These are phyloP conservation scores for Gasteruption jaculator DNA, from an alignment of 2,888 invertebrate genomes.

Conservation along the genomic window DNA sequence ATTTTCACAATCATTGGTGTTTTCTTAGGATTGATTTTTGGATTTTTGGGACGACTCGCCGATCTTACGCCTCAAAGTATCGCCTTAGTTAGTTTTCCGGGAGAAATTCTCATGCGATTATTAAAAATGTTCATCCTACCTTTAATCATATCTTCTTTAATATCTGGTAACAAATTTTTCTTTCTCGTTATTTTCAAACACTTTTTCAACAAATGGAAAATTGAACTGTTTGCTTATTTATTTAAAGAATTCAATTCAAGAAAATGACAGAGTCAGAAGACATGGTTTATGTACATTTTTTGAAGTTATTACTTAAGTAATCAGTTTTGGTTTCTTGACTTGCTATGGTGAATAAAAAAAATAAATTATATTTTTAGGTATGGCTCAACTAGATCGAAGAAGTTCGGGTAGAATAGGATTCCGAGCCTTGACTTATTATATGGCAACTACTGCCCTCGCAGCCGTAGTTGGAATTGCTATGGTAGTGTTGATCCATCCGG, in stretches of 20 bases:
- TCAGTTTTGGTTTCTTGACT: too few relatives aligned
- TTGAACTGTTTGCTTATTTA: not conserved
- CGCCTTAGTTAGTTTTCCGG: constrained; percentile 62
- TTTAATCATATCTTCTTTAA: constrained; percentile 62
- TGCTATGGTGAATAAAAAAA: too few relatives aligned
- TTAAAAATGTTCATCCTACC: constrained; percentile 68
- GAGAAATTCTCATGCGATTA: constrained; percentile 65
- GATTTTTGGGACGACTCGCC: constrained; percentile 55
- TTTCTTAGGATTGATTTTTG: constrained; percentile 59
- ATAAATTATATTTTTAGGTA: constrained; percentile 47
- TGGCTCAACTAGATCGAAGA: constrained; percentile 62
- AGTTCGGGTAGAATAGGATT: constrained; percentile 63
- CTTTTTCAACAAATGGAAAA: not conserved
- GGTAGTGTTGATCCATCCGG: constrained; percentile 63
- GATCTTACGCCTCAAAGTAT: constrained; percentile 53
- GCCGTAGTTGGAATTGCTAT: constrained; percentile 62
- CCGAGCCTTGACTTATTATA: constrained; percentile 61
- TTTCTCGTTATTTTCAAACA: too few relatives aligned
- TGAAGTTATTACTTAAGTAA: too few relatives aligned
- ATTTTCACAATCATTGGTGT: constrained; percentile 58
- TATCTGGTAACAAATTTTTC: constrained; percentile 61
- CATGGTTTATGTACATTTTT: too few relatives aligned
- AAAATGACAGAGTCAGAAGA: too few relatives aligned
- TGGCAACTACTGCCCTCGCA: constrained; percentile 62
- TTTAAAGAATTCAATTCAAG: not conserved